Base-by-base conservation (phyloP, 2,113 vertebrate species). In the Tretioscincus oriximinensis region DNA sequence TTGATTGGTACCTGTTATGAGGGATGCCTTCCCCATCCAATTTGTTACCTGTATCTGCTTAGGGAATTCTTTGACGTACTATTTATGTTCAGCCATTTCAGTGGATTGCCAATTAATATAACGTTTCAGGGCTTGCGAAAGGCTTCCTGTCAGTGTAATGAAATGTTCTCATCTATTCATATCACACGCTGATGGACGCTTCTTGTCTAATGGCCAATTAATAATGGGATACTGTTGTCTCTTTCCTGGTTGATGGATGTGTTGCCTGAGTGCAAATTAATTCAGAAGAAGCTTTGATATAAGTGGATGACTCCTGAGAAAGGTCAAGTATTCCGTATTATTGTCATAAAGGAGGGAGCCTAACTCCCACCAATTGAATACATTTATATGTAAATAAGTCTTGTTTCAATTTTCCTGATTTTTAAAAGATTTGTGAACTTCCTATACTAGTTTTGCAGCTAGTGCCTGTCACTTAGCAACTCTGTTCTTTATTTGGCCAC, bases 81-180 rank as follows among this genome's bases (percentile, higher is more conserved):
- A 24, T 83, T 67, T 61, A 61, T 68, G 8, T 70, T 78, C n/a
- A 68, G 63, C 49, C 47, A 78, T 66, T 67, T 28, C 26, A 35
- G 18, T 26, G 9, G 26, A 54, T 41, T 47, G 35, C 76, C 41
- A 83, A 73, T 83, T 83, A 68, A 83, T 31, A 47, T 21, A 11
- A 66, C 67, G 47, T 78, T 68, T 60, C 70, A 67, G 51, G 31
- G 61, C 49, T 60, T 24, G 69, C 47, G 26, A 61, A 83, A 78
- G 81, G 63, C 70, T 83, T n/a, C 69, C 70, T 73, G 76, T 61
- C 63, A 78, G 31, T 66, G 31, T 78, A 66, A 78, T 67, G 20
- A 67, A 83, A 78, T 78, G 61, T 29, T 58, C 65, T 74, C 64
- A 66, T 10, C 1, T 8, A 58, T 58, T 9, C 10, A 67, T n/a